Evolutionary conservation across 1,140 invertebrate genomes (phyloP), one percentile per base, ranked within the genome.

Genomic region (Drosophila carrolli): DNA sequence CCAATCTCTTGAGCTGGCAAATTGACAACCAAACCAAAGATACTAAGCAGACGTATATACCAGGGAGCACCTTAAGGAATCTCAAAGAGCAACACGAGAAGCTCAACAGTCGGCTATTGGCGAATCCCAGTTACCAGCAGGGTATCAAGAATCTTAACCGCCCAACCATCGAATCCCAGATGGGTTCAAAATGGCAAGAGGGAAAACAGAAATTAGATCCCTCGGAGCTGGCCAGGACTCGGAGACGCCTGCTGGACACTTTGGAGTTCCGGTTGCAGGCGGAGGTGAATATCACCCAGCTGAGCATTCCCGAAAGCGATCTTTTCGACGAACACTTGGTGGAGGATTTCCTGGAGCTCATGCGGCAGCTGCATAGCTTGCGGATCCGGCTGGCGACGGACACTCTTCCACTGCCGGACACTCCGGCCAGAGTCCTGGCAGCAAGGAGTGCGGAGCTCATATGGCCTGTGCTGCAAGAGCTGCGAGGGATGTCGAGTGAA

Each of bases 221-320:
- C 9, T 32, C 37, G 0, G 70, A 88, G 19, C 50, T 70, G 13
- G 40, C 40, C 11, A 37, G 56, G 5, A 37, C 59, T 27, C 60
- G 56, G 0, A 16, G 32, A 0, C 83, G 84, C 8, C 62, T 91
- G n/a, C 47, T 91, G 14, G 47, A 86, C 7, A 75, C 81, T 11
- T 48, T 91, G 7, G 70, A 47, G 11, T 76, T 76, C 9, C 78
- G 81, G 0, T 48, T 91, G 43, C 71, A 81, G 27, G 59, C 89
- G 5, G 88, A 91, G 59, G 68, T 91, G 7, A 91, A 89, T 38
- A 91, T 91, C 11, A 91, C 83, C 0, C 90, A 91, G 32, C 41
- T 91, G 7, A 91, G 88, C 56, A 91, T 91, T 37, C 90, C 91
- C 8, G 91, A 91, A 55, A 79, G 81, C 19, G 91, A 91, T 79